Base-by-base conservation (phyloP, 2,797 vertebrate genomes). In the Enteromius thamalakanensis region DNA sequence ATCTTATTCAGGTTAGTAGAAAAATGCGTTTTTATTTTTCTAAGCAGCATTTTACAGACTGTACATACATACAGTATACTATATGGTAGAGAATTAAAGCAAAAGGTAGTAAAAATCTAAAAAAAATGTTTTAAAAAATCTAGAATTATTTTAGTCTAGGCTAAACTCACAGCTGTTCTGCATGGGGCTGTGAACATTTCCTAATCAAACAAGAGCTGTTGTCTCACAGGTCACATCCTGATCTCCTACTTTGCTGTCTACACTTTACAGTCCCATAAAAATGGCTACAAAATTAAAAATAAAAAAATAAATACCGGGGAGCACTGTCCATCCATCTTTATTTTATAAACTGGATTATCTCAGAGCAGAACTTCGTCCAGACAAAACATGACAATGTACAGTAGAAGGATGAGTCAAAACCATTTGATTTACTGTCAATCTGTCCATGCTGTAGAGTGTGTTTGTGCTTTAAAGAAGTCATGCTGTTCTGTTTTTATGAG, bases 141-240 rank as follows among this genome's bases (percentile, higher is more conserved):
- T n/a, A n/a, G n/a, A n/a, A 26, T 14, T 49, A 32, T 21, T 53
- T 34, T 74, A 29, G 6, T n/a, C 19, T 21, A 32, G 71, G 19
- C 53, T 55, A 55, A 74, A 53, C 71, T 34, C 49, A 37, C 70
- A 74, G 71, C 19, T 74, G 47, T 34, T 53, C 47, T 34, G 26
- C 29, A 21, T 53, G 49, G 26, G 29, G 34, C 71, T 12, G 29
- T 51, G 69, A 15, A 71, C 42, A 15, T 49, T 29, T 69, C 42
- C 21, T 14, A 21, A 37, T 42, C 21, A 42, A 69, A 69, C 42
- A 14, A 42, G 21, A 14, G 10, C 21, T 42, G 67, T 68, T 42
- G 65, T 21, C 19, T 42, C 34, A 68, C 37, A 68, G 5, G 17
- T 74, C 47, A 53, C 32, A 2, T 53, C 17, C 47, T 1, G 29